These are phyloP conservation scores for Lasius fuliginosus DNA, from an alignment of 2,888 invertebrate genomes.

Conservation along the genomic window DNA sequence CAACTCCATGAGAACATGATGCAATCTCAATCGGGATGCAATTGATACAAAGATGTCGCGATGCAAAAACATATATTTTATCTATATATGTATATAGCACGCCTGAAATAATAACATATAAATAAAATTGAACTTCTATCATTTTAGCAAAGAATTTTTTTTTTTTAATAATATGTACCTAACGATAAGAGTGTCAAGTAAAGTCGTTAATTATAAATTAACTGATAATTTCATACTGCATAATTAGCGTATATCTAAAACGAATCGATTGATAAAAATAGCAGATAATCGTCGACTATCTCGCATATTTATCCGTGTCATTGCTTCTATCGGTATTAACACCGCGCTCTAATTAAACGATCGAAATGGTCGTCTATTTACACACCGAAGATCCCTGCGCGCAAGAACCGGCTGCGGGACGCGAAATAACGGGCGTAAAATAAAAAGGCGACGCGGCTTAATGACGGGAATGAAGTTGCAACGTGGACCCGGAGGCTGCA, in stretches of 20 bases:
- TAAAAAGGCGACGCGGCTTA: slow-evolving; percentile 44
- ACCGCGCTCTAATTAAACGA: slow-evolving; percentile 47
- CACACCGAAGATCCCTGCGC: slow-evolving; percentile 18
- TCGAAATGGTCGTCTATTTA: slow-evolving; percentile 48
- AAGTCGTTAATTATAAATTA: background rate
- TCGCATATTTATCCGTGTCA: slow-evolving; percentile 6
- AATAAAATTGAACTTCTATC: background rate
- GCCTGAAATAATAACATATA: background rate
- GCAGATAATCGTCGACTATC: slow-evolving; percentile 24
- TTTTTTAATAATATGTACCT: background rate
- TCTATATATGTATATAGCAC: no score
- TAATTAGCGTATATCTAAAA: slow-evolving; percentile 3
- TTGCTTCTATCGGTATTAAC: slow-evolving; percentile 27
- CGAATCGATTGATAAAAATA: slow-evolving; percentile 6
- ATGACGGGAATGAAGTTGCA: slow-evolving; percentile 57
- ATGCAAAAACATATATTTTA: background rate
- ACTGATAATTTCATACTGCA: background rate
- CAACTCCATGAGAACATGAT: slow-evolving; percentile 43
- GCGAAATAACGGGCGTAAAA: slow-evolving; percentile 46
- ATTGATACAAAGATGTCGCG: background rate
- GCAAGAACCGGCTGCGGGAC: slow-evolving; percentile 39
- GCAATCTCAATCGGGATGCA: background rate
- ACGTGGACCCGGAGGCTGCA: slow-evolving; percentile 42
- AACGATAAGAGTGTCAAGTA: background rate
- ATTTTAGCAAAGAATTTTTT: background rate